These are phyloP conservation scores for Potorous gilbertii DNA, from an alignment of 2,797 vertebrate genomes.

Conservation along the genomic window DNA sequence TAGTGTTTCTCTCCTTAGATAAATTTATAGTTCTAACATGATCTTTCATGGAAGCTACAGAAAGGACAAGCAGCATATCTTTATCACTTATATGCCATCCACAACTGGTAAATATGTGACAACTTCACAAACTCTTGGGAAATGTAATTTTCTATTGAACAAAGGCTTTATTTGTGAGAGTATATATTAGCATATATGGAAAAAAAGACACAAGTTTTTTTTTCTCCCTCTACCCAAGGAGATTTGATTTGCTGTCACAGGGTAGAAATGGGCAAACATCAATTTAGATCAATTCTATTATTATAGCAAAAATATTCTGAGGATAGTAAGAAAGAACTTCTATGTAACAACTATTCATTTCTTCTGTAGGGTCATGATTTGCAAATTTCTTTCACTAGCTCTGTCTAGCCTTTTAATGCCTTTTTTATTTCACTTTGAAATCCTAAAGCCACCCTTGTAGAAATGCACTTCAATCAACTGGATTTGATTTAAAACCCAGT, in stretches of 20 bases:
- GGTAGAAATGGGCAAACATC: not conserved
- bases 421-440: not conserved
- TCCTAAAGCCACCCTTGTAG: not conserved
- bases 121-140: not conserved
- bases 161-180: not conserved
- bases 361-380: not conserved
- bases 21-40: not conserved
- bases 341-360: not conserved
- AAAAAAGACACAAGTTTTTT: not conserved
- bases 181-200: not conserved
- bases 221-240: not conserved
- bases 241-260: not conserved
- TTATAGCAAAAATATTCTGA: not conserved
- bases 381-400: not conserved
- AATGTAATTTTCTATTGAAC: not conserved
- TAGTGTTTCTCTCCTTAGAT: not conserved
- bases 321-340: not conserved
- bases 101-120: not conserved
- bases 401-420: not conserved
- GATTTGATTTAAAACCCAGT: not conserved
- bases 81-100: not conserved
- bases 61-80: not conserved
- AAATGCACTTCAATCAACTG: not conserved
- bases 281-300: not conserved
- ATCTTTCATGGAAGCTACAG: not conserved